Evolutionary conservation across 2,888 invertebrate species (phyloP).

Genomic region (Siphlonurus alternatus): DNA sequence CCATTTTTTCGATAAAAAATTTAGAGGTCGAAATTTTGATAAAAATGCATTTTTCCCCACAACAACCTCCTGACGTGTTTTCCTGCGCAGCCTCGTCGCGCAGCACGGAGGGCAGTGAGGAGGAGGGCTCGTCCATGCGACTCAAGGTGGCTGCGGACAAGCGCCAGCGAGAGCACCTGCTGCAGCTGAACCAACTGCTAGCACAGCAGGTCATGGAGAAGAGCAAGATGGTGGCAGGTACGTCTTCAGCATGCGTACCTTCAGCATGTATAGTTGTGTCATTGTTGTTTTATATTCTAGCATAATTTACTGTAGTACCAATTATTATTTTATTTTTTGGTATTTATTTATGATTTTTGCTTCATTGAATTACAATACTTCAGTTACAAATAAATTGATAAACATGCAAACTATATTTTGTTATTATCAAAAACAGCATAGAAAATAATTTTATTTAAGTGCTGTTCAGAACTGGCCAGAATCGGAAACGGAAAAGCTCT

Average conservation of each 20-base stretch:
- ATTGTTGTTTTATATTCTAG: background rate
- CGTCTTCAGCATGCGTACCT: conserved; percentile 19
- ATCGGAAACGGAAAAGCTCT: no score
- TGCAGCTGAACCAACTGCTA: conserved; percentile 80
- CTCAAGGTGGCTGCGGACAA: conserved; percentile 69
- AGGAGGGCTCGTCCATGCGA: conserved; percentile 33
- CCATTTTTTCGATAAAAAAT: background rate
- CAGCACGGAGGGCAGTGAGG: conserved; percentile 12
- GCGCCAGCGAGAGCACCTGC: conserved; percentile 70
- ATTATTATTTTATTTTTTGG: background rate
- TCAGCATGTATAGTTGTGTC: background rate
- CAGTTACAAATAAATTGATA: no score
- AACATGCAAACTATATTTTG: no score
- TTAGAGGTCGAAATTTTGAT: no score
- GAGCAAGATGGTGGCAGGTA: conserved; percentile 91
- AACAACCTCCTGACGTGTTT: no score
- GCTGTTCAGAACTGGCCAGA: no score
- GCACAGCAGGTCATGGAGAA: conserved; percentile 90
- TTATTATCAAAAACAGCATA: no score
- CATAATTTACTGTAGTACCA: background rate
- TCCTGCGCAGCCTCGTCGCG: background rate
- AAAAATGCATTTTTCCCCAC: no score
- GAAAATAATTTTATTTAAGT: no score
- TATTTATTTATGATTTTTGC: background rate
- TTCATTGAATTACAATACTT: no score